A percentile compares a stretch with the other conserved stretches of the same genome.
phyloP scores from a whole-genome alignment of 2,888 invertebrate species.

The Didymodactylos carnosus region DNA sequence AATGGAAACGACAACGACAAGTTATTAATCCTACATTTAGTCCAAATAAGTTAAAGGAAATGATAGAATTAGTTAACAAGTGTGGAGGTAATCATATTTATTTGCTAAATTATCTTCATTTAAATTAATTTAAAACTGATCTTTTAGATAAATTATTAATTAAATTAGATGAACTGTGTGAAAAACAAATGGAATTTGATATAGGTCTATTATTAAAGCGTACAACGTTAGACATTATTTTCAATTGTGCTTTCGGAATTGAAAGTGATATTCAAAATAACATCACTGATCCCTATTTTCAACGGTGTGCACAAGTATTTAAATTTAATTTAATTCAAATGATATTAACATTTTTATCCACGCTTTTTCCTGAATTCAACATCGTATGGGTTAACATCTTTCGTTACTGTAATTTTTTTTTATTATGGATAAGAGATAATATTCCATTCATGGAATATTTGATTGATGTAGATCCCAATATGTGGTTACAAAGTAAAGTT shows the following conservation, averaged over 20 bases:
- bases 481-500: neutral
- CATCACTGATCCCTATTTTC: neutral
- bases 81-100: too few species aligned
- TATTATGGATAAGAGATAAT: neutral
- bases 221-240: neutral
- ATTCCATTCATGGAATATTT: neutral
- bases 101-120: too few species aligned
- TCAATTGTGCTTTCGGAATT: neutral
- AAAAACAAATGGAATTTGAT: too few species aligned
- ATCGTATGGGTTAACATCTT: neutral
- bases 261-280: neutral
- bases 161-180: neutral
- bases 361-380: neutral
- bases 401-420: neutral
- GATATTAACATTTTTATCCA: neutral
- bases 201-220: neutral
- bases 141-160: neutral
- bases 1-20: neutral
- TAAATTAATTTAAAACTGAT: too few species aligned
- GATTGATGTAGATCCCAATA: neutral
- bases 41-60: neutral
- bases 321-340: neutral
- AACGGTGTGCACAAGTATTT: neutral
- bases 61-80: neutral
- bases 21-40: neutral